Base-by-base conservation (phyloP, 64 coral and sea anemone species). In the Actinia tenebrosa region DNA sequence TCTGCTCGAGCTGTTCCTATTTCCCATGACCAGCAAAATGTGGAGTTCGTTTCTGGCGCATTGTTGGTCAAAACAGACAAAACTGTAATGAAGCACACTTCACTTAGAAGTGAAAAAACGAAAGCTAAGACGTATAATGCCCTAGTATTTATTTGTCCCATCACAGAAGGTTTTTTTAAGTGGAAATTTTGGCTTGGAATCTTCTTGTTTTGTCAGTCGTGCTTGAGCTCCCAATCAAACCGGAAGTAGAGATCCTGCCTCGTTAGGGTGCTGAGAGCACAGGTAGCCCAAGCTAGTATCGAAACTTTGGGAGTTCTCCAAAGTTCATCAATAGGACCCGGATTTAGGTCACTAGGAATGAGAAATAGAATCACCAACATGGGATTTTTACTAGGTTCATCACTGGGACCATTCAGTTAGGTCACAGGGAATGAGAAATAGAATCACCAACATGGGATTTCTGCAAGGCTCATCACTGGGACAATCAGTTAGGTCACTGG, bases 1-100 rank as follows among this genome's bases (percentile, higher is more conserved):
- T 45, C 16, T 25, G 83, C 60, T 85, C 52, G 16, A 15, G 56
- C 3, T 8, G 50, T 44, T 9, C 60, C 56, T 7, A 85, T 19
- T 9, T 64, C 63, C 83, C 83, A 85, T 17, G 83, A 85, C 83
- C 83, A 85, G n/a, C 83, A 85, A 62, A 61, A 85, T 10, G 53
- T 85, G 16, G 53, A 45, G 58, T 85, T 85, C 16, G 2, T 19
- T 3, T 50, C 53, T 45, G 14, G 17, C 44, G 44, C 53, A 11
- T 43, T 85, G 56, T 61, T 43, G 45, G 83, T 25, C 62, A 61
- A 85, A 18, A 61, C 54, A 44, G 60, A 61, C 30, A 85, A 46
- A 61, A 85, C 83, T 17, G 83, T 56, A 45, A 85, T 64, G 23
- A 85, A 85, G 9, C 83, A 85, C 53, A 85, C 83, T 62, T 85